A percentile compares a stretch with the other conserved stretches of the same genome.
Evolutionary conservation across 2,113 vertebrate genomes (phyloP).

Genomic region (Oophaga pumilio): DNA sequence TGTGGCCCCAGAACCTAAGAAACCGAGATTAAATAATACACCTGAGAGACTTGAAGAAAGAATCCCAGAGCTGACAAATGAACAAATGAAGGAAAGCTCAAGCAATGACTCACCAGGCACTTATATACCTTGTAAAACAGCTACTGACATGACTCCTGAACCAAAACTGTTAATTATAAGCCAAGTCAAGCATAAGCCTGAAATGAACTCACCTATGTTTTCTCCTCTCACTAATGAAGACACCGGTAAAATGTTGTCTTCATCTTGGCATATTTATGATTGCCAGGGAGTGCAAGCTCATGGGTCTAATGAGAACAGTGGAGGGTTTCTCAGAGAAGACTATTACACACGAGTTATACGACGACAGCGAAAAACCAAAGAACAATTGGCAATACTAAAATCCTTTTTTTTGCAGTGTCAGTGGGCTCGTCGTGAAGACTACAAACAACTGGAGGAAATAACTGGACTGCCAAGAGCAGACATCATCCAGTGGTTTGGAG

Average conservation of each 20-base stretch:
- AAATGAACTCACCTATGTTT: not conserved
- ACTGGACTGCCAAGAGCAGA: conserved; percentile 85
- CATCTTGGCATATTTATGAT: not conserved
- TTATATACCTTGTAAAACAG: not conserved
- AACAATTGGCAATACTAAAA: conserved; percentile 85
- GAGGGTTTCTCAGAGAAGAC: conserved; percentile 33
- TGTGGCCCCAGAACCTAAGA: conserved; percentile 15
- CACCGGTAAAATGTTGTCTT: not conserved
- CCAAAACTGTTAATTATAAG: not conserved
- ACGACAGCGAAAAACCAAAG: conserved; percentile 83
- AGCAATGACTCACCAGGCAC: not conserved
- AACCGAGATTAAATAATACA: not conserved
- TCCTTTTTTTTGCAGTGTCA: conserved; percentile 84
- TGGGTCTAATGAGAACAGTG: conserved; percentile 2
- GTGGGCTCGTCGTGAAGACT: conserved; percentile 86
- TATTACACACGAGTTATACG: conserved; percentile 59
- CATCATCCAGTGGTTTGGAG: conserved; percentile 92
- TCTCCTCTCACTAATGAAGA: conserved; percentile 20
- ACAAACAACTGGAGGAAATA: conserved; percentile 80
- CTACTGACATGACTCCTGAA: not conserved
- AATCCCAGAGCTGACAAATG: not conserved
- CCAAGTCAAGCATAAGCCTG: not conserved
- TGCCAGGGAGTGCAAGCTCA: not conserved
- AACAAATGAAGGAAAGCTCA: not conserved
- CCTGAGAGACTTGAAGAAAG: not conserved